Conservation (phyloP, 2,113 vertebrate species). For the Tiliqua scincoides region DNA sequence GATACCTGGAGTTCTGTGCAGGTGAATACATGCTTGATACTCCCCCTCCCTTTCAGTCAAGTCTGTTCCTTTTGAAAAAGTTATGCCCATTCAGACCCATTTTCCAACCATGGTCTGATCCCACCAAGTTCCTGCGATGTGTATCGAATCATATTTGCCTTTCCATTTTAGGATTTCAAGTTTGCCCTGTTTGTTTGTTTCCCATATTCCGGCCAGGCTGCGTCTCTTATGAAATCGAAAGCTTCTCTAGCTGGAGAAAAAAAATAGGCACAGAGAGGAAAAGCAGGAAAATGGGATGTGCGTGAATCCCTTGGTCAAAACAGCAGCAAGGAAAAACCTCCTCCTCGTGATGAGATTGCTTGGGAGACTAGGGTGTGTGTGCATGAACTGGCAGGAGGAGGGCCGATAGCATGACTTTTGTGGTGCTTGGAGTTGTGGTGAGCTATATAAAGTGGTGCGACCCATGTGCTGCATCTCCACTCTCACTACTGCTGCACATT, state of each 20-base stretch:
- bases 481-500: not conserved
- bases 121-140: no score
- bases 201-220: not conserved
- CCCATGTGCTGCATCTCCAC: not conserved
- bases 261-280: not conserved
- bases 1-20: no score
- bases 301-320: not conserved
- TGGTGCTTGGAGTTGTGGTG: not conserved
- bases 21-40: no score
- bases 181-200: no score
- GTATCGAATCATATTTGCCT: no score
- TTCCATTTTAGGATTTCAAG: no score
- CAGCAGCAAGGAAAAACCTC: no score
- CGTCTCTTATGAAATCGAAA: not conserved
- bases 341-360: not conserved
- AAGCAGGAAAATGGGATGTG: no score
- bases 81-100: no score
- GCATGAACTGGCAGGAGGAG: not conserved
- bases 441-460: slow-evolving; percentile 7
- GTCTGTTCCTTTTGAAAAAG: no score
- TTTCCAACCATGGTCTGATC: no score
- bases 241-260: not conserved
- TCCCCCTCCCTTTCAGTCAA: no score
- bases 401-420: not conserved
- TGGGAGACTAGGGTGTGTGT: not conserved